Evolutionary conservation across 2,797 vertebrate genomes (phyloP).

Genomic region (Sebastes oblongus): DNA sequence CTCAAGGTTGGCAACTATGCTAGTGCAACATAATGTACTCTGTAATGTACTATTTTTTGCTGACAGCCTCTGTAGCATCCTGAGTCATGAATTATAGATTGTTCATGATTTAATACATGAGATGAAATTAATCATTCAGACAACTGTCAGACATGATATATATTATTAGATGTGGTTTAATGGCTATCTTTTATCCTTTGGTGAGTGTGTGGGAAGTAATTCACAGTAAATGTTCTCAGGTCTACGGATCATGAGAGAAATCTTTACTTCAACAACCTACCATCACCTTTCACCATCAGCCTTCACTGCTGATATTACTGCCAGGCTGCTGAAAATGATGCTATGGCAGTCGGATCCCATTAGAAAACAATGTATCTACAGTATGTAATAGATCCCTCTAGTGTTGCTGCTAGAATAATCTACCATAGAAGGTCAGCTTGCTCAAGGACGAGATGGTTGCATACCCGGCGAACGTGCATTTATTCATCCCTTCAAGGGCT

Average conservation of each 20-base stretch:
- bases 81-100: conserved; percentile 70
- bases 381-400: background rate
- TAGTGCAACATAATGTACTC: conserved; percentile 27
- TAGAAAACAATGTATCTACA: conserved; percentile 3
- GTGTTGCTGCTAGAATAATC: background rate
- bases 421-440: background rate
- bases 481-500: background rate
- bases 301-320: background rate
- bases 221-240: conserved; percentile 4
- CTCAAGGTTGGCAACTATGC: too few species aligned
- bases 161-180: conserved; percentile 34
- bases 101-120: conserved; percentile 63
- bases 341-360: conserved; percentile 10
- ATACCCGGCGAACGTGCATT: background rate
- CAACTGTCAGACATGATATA: conserved; percentile 52
- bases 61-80: conserved; percentile 12
- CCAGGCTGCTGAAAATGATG: background rate
- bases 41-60: conserved; percentile 14
- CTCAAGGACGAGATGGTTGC: background rate
- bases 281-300: background rate
- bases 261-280: conserved; percentile 10
- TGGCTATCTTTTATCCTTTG: conserved; percentile 10
- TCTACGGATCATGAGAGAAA: conserved; percentile 5
- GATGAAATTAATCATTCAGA: conserved; percentile 68
- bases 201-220: conserved; percentile 11